Percentiles rank a stretch among this genome's conserved stretches.
Evolutionary conservation across 2,888 invertebrate genomes (phyloP).

Genomic region (Pycnomerus fuliginosus): DNA sequence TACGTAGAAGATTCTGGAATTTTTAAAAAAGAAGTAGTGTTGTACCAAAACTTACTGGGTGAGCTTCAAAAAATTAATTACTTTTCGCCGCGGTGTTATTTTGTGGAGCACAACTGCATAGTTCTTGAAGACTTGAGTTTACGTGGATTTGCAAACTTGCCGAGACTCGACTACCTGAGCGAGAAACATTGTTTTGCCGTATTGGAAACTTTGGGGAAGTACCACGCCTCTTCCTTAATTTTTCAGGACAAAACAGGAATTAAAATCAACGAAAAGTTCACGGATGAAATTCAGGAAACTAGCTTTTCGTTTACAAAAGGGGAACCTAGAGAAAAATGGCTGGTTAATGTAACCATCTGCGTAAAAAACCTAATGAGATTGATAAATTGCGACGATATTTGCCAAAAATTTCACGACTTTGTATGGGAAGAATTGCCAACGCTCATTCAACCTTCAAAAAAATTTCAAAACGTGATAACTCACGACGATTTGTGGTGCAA

Average conservation of each 20-base stretch:
- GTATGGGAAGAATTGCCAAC: slow-evolving; percentile 30
- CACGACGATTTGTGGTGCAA: slow-evolving; percentile 67
- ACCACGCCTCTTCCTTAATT: slow-evolving; percentile 58
- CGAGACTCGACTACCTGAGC: slow-evolving; percentile 33
- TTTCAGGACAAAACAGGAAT: slow-evolving; percentile 51
- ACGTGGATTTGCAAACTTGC: slow-evolving; percentile 42
- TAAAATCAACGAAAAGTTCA: slow-evolving; percentile 34
- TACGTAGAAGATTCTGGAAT: slow-evolving; percentile 55
- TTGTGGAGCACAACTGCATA: slow-evolving; percentile 52
- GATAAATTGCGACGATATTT: slow-evolving; percentile 10
- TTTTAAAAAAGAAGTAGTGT: slow-evolving; percentile 48
- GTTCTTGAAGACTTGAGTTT: slow-evolving; percentile 55
- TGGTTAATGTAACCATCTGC: slow-evolving; percentile 29
- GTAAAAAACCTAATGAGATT: slow-evolving; percentile 34
- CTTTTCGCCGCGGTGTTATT: slow-evolving; percentile 49
- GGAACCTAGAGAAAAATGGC: slow-evolving; percentile 44
- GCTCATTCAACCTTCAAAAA: slow-evolving; percentile 42
- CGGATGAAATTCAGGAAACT: slow-evolving; percentile 35
- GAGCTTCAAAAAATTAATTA: slow-evolving; percentile 32
- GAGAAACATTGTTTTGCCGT: slow-evolving; percentile 19
- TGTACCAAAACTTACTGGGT: slow-evolving; percentile 38
- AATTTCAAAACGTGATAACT: slow-evolving; percentile 57
- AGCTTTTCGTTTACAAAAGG: slow-evolving; percentile 37
- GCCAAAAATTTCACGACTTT: slow-evolving; percentile 30
- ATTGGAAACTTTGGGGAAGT: slow-evolving; percentile 48